phyloP scores from a whole-genome alignment of 2,888 invertebrate genomes.

The Agonopterix arenella region DNA sequence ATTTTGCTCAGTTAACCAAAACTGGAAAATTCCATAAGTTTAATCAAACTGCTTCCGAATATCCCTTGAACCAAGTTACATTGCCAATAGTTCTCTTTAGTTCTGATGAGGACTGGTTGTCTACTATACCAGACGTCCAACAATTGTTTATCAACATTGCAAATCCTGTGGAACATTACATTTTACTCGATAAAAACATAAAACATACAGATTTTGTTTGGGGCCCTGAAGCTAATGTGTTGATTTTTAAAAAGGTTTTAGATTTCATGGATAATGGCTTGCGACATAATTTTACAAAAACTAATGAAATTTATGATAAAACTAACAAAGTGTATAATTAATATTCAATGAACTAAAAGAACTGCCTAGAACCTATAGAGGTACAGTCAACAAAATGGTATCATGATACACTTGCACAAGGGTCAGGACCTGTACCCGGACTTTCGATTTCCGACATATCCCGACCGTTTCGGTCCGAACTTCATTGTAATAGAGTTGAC shows the following conservation, averaged over 20 bases:
- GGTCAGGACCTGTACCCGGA: no score
- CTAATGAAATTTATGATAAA: constrained; percentile 10
- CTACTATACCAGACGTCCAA: constrained; percentile 37
- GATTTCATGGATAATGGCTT: constrained; percentile 31
- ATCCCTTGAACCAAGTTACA: constrained; percentile 28
- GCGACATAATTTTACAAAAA: constrained; percentile 10
- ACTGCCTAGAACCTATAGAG: no score
- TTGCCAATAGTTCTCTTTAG: constrained; percentile 44
- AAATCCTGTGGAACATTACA: constrained; percentile 45
- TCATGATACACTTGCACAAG: no score
- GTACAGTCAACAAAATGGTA: no score
- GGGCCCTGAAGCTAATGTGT: constrained; percentile 29
- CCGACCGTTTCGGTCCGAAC: no score
- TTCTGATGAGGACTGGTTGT: constrained; percentile 46
- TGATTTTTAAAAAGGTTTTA: constrained; percentile 39
- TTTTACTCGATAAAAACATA: constrained; percentile 37
- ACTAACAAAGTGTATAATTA: no score
- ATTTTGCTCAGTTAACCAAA: constrained; percentile 43
- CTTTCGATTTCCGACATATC: no score
- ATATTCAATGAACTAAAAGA: no score
- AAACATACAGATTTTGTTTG: constrained; percentile 53
- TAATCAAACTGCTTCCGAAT: constrained; percentile 26
- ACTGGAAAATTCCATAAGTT: constrained; percentile 47
- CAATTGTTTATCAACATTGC: constrained; percentile 38
- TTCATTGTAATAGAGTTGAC: no score